Evolutionary conservation across 2,888 invertebrate genomes (phyloP).

Genomic region (Microplitis manilae): DNA sequence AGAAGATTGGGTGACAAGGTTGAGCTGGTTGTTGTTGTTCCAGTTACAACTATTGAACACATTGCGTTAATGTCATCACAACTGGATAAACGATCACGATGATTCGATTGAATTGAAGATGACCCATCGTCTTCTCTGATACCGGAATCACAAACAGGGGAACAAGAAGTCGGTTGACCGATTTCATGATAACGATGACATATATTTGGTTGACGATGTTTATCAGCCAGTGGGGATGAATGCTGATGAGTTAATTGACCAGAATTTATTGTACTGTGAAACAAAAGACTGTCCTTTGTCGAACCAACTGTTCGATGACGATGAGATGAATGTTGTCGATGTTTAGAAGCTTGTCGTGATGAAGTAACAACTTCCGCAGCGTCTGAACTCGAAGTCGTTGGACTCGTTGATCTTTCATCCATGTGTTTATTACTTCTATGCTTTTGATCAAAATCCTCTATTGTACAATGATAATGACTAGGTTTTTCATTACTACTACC

Average conservation of each 20-base stretch:
- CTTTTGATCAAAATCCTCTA: slow-evolving; percentile 27
- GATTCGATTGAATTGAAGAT: slow-evolving; percentile 34
- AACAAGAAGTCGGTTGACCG: slow-evolving; percentile 30
- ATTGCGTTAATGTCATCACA: slow-evolving; percentile 34
- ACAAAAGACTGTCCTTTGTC: slow-evolving; percentile 23
- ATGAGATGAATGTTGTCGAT: slow-evolving; percentile 38
- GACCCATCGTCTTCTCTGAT: slow-evolving; percentile 31
- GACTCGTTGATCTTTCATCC: slow-evolving; percentile 36
- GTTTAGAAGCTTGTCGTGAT: slow-evolving; percentile 13
- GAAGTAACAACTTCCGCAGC: slow-evolving; percentile 31
- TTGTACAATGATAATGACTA: slow-evolving; percentile 23
- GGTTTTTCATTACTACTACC: slow-evolving; percentile 13
- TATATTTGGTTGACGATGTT: slow-evolving; percentile 23
- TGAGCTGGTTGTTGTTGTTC: slow-evolving; percentile 12
- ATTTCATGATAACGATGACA: slow-evolving; percentile 42
- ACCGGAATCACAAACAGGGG: slow-evolving; percentile 39
- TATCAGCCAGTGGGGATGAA: slow-evolving; percentile 7
- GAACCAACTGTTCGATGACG: slow-evolving; percentile 28
- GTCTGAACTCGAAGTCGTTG: slow-evolving; percentile 38
- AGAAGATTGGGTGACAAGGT: slow-evolving; percentile 21
- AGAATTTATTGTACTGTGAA: slow-evolving; percentile 24
- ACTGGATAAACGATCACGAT: slow-evolving; percentile 36
- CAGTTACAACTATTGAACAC: slow-evolving; percentile 18
- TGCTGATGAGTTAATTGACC: slow-evolving; percentile 26
- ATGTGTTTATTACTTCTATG: slow-evolving; percentile 23